Conservation (phyloP, 2,888 invertebrate species). For the Latrodectus hesperus region DNA sequence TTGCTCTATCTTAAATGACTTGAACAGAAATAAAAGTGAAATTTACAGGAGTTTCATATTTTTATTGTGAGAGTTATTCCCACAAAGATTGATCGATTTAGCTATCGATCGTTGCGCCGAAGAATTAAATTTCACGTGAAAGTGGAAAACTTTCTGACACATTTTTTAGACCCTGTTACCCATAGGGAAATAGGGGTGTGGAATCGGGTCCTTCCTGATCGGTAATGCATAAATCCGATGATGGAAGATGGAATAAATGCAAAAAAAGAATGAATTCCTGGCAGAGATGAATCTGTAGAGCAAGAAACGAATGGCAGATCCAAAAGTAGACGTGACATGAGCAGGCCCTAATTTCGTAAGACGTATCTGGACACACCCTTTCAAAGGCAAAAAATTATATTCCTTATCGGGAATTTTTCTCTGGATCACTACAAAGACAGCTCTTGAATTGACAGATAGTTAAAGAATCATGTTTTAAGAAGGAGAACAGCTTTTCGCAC, state of each 20-base stretch:
- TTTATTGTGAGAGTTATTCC: too few species aligned
- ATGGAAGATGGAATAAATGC: conserved; percentile 19
- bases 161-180: conserved; percentile 7
- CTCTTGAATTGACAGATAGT: conserved; percentile 53
- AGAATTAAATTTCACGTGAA: conserved; percentile 27
- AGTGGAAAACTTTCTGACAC: conserved; percentile 9
- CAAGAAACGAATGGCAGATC: conserved; percentile 45
- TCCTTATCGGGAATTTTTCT: conserved; percentile 38
- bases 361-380: conserved; percentile 52
- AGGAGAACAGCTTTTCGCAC: conserved; percentile 34
- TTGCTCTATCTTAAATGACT: too few species aligned
- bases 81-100: conserved; percentile 11
- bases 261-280: conserved; percentile 27
- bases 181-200: conserved; percentile 1
- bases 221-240: conserved; percentile 47
- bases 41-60: too few species aligned
- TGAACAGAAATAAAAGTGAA: too few species aligned
- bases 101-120: conserved; percentile 18
- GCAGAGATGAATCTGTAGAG: conserved; percentile 46
- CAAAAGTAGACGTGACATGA: conserved; percentile 48
- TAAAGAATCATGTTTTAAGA: conserved; percentile 63
- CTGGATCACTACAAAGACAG: conserved; percentile 39
- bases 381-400: conserved; percentile 52
- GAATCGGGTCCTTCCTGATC: conserved; percentile 10
- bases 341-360: conserved; percentile 56